Conservation (phyloP, 2,797 vertebrate species). For the Pseudomugil gertrudae region DNA sequence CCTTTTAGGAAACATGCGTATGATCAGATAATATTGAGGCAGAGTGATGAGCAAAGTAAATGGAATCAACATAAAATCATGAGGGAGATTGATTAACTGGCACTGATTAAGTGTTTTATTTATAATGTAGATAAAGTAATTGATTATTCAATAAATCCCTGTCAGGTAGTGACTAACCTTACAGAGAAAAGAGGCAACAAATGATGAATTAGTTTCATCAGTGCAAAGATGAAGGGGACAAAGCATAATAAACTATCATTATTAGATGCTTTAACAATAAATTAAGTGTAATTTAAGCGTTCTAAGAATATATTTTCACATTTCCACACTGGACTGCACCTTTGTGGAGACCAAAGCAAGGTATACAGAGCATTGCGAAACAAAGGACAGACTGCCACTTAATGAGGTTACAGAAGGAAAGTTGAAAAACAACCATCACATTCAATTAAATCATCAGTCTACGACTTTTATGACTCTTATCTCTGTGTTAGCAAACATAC, state of each 20-base stretch:
- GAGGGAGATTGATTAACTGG: constrained; percentile 87
- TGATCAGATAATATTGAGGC: constrained; percentile 38
- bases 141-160: constrained; percentile 92
- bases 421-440: background rate
- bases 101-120: constrained; percentile 88
- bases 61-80: constrained; percentile 81
- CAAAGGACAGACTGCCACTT: background rate
- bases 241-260: constrained; percentile 43
- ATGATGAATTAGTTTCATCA: constrained; percentile 83
- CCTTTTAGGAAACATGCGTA: constrained; percentile 40
- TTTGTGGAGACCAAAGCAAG: constrained; percentile 6
- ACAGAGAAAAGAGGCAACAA: constrained; percentile 76
- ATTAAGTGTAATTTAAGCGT: background rate
- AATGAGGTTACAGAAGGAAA: constrained; percentile 5
- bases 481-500: constrained; percentile 28
- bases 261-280: constrained; percentile 17
- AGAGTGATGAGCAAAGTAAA: constrained; percentile 60
- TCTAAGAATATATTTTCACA: constrained; percentile 11
- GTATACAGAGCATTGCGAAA: constrained; percentile 1
- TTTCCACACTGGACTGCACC: constrained; percentile 7
- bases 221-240: constrained; percentile 43
- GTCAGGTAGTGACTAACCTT: constrained; percentile 78
- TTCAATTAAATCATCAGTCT: constrained; percentile 4
- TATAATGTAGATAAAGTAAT: constrained; percentile 91
- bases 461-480: constrained; percentile 5